Base-by-base conservation (phyloP, 2,797 vertebrate genomes). In the Chaunax sp. region DNA sequence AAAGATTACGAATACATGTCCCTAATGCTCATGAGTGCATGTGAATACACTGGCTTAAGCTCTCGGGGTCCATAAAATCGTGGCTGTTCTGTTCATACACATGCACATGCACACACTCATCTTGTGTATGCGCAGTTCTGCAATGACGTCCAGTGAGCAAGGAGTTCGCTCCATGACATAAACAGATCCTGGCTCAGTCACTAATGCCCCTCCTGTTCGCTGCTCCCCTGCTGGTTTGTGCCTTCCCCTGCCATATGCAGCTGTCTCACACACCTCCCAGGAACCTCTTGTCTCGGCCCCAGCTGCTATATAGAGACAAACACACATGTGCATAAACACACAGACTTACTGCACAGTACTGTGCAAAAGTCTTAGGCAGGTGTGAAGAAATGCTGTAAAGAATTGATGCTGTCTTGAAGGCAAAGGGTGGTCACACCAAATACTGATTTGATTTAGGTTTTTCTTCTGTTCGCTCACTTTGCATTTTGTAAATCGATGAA, bases 161-260 rank as follows among this genome's bases (percentile, higher is more conserved):
- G 5, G 58, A 44, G 44, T 61, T 22, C 44, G 40, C 45, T 53
- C 22, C 10, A 0, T 65, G 64, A 75, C 65, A 49, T 23, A 30
- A n/a, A 18, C 58, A 54, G 53, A 50, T 63, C 23, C 37, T 58
- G 62, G 43, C 66, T 79, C 59, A 55, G 56, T 81, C 61, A 38
- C 54, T 18, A 45, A 56, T 64, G 40, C 64, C 22, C 72, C 52
- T 61, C 51, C 55, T 80, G 57, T 68, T 83, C n/a, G 38, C 72
- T 62, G 72, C 28, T 51, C 28, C 23, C 80, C 75, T 2, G 60
- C 75, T 80, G 81, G 61, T 72, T 71, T 37, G 16, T 69, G 61
- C 67, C 67, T 77, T 68, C 84, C 69, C 53, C 62, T 79, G 56
- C 74, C 81, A 75, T 75, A 76, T 82, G 78, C 64, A 88, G 74